Evolutionary conservation across 2,888 invertebrate species (phyloP), one percentile per base, ranked within the genome.

Genomic region (Perdita meconis): DNA sequence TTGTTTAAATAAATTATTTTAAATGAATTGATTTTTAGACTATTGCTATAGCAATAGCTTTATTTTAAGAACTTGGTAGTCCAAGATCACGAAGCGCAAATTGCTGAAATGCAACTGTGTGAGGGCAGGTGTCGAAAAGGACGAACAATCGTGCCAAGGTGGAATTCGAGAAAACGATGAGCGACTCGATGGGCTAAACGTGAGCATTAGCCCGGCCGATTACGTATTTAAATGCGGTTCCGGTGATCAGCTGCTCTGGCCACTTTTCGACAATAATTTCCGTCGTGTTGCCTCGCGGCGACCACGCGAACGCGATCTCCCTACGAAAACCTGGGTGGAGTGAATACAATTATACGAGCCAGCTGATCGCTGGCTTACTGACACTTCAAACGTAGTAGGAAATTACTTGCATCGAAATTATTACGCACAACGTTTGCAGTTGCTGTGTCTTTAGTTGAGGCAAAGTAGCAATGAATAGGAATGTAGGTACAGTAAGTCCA

Each of bases 181-280:
- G 38, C 12, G 22, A n/a, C 22, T 34, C 22, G 56, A 55, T 56
- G 56, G 83, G 80, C 81, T 83, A 89, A 87, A 86, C 85, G 87
- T 79, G 81, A 88, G 83, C 88, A 86, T 89, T 89, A 86, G 86
- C 81, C 80, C 16, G 78, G 75, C 42, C 87, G 83, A 89, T 90
- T 89, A 89, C 69, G 84, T 82, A 88, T 87, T 91, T 89, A 89
- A 89, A 89, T 84, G 80, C 79, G 86, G 89, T 90, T 89, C 88
- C 91, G 89, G 88, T 89, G 83, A 90, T 91, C 91, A 91, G 90
- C 91, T 91, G 91, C 79, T 30, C 30, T 71, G 75, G 72, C 71
- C 75, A 57, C 68, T 79, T 76, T 64, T 80, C 73, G 66, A 78
- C 78, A 68, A 72, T 73, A 71, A 81, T 82, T 80, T 74, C 47